Evolutionary conservation across 1,140 invertebrate genomes (phyloP), one percentile per base, ranked within the genome.

Genomic region (Rhyzopertha dominica): DNA sequence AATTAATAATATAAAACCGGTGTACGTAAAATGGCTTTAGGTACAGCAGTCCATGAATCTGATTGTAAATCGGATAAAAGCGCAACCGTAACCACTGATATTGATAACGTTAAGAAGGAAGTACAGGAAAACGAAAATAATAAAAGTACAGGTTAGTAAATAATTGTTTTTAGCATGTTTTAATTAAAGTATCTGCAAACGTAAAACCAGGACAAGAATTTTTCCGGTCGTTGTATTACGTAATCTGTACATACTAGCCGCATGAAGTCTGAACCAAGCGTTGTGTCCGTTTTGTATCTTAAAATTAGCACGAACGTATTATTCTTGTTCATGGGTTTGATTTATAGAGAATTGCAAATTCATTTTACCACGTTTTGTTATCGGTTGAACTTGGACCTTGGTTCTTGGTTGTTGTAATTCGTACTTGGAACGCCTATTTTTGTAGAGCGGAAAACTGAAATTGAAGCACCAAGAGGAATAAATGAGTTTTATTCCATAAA

Each of bases 21-120:
- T 18, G 29, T 17, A 29, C 22, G 16, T 26, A 44, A 44, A 44
- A 52, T 52, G 50, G 50, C 50, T 43, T 41, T 52, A 40, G 50
- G 50, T 30, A 41, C 50, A 40, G 45, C 41, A 24, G 46, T 48
- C 14, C 39, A 48, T 25, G 37, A 41, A 29, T 32, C 46, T 12
- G 45, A 48, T 40, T 24, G 29, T 34, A 39, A 48, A 12, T 22
- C 45, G 13, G 34, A 48, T 14, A 51, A 51, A 23, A 43, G 43
- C 37, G 31, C 47, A 28, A 29, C 25, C 19, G 14, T 16, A 28
- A 29, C 25, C 19, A 14, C 17, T 14, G 32, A 31, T 18, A 32
- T 20, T 38, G 50, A 52, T 25, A 43, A 32, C 22, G 37, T 45
- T 23, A 44, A 39, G 34, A 43, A 52, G 35, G 41, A 12, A 16